Conservation (phyloP, 2,797 vertebrate species). For the Leptoclinus maculatus region DNA sequence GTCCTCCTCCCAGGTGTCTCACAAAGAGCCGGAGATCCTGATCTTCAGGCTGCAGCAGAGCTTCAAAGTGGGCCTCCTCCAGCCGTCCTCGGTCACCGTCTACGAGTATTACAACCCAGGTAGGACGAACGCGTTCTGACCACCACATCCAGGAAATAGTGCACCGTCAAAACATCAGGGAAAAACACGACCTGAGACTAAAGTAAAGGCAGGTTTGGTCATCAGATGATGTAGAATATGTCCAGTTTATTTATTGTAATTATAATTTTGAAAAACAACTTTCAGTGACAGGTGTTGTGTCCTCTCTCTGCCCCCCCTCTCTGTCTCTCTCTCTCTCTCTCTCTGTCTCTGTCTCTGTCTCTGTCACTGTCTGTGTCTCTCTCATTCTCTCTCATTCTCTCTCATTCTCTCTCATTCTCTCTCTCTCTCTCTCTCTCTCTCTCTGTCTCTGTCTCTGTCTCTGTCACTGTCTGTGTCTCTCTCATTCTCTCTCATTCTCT, state of each 20-base stretch:
- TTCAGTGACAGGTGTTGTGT: background rate
- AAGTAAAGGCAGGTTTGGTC: no score
- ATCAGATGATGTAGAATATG: no score
- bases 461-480: background rate
- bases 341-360: no score
- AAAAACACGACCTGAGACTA: background rate
- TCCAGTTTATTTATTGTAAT: background rate
- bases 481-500: no score
- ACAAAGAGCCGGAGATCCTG: conserved; percentile 76
- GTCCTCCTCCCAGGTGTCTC: conserved; percentile 72
- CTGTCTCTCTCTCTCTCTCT: no score
- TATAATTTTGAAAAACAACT: background rate
- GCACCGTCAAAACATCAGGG: background rate
- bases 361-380: no score
- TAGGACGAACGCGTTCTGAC: conserved; percentile 14
- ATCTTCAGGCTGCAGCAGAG: conserved; percentile 83
- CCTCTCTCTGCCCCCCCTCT: background rate
- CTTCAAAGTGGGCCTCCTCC: conserved; percentile 84
- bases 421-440: no score
- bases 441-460: no score
- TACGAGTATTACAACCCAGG: conserved; percentile 82
- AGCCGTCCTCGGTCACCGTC: conserved; percentile 80
- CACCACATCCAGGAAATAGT: background rate
- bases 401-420: no score
- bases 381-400: no score